A percentile compares a stretch with the other conserved stretches of the same genome.
Evolutionary conservation across 2,113 vertebrate species (phyloP).

Genomic region (Leucopsar rothschildi): DNA sequence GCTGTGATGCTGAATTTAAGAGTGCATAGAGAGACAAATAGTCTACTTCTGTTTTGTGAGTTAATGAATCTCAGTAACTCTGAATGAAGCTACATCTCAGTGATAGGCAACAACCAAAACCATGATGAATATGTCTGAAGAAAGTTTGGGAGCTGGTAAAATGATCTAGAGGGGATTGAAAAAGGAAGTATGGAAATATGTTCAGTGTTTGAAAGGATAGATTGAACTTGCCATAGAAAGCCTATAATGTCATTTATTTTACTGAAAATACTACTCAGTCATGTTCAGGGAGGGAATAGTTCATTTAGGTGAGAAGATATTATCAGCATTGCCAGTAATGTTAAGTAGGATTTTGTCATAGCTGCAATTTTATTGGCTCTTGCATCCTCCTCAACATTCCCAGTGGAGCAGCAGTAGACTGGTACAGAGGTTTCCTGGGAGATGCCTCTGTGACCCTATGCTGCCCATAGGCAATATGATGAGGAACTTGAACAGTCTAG

Average conservation of each 20-base stretch:
- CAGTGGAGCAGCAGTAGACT: neutral
- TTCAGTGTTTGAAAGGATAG: neutral
- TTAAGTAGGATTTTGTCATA: neutral
- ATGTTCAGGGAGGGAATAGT: neutral
- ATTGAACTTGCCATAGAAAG: neutral
- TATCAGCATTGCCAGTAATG: neutral
- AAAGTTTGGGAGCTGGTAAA: neutral
- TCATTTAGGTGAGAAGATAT: neutral
- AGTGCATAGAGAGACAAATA: neutral
- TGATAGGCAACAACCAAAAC: neutral
- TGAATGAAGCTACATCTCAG: neutral
- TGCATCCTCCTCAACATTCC: neutral
- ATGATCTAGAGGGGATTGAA: neutral
- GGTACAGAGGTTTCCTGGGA: neutral
- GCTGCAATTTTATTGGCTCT: neutral
- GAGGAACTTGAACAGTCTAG: neutral
- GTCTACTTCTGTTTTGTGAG: neutral
- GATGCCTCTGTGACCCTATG: neutral
- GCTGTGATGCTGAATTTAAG: neutral
- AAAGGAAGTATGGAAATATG: neutral
- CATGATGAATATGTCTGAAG: neutral
- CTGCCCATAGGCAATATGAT: neutral
- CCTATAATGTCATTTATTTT: neutral
- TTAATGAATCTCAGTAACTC: neutral
- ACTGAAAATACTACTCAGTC: neutral